Evolutionary conservation across 1,140 invertebrate genomes (phyloP).

Genomic region (Dendroctonus valens): DNA sequence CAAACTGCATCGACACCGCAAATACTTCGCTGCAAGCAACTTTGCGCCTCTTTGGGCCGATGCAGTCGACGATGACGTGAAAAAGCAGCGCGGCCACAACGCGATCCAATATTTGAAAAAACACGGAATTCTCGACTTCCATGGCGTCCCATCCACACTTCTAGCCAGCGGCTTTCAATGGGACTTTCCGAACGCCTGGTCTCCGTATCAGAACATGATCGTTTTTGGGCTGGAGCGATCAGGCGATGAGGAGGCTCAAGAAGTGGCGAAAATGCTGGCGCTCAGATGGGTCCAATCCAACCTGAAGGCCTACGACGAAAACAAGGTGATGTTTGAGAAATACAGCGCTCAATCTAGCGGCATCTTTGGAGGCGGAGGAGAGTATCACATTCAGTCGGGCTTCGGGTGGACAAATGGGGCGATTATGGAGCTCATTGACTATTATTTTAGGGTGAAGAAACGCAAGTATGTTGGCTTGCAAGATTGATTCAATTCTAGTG

Average conservation of each 20-base stretch:
- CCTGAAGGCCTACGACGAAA: conserved; percentile 57
- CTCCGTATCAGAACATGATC: conserved; percentile 76
- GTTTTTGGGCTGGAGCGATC: conserved; percentile 65
- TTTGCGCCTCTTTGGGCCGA: conserved; percentile 68
- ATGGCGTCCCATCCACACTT: conserved; percentile 73
- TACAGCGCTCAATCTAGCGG: conserved; percentile 73
- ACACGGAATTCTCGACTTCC: conserved; percentile 53
- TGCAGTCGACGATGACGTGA: conserved; percentile 32
- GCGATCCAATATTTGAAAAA: conserved; percentile 57
- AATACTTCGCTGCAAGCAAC: conserved; percentile 67
- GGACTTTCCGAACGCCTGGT: conserved; percentile 89
- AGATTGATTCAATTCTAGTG: too few relatives aligned
- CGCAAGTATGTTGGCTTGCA: conserved; percentile 25
- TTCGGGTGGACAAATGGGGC: conserved; percentile 96
- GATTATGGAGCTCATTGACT: conserved; percentile 37
- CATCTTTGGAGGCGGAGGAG: conserved; percentile 79
- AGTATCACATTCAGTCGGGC: conserved; percentile 84
- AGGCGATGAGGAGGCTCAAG: conserved; percentile 60
- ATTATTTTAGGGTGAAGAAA: conserved; percentile 31
- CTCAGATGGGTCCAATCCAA: conserved; percentile 72
- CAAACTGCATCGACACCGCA: conserved; percentile 44
- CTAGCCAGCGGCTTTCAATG: conserved; percentile 75
- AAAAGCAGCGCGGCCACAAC: conserved; percentile 45
- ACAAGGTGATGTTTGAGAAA: conserved; percentile 81
- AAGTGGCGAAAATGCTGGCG: conserved; percentile 67